Evolutionary conservation across 1,140 invertebrate genomes (phyloP).

Genomic region (Drosophila kanapiae): DNA sequence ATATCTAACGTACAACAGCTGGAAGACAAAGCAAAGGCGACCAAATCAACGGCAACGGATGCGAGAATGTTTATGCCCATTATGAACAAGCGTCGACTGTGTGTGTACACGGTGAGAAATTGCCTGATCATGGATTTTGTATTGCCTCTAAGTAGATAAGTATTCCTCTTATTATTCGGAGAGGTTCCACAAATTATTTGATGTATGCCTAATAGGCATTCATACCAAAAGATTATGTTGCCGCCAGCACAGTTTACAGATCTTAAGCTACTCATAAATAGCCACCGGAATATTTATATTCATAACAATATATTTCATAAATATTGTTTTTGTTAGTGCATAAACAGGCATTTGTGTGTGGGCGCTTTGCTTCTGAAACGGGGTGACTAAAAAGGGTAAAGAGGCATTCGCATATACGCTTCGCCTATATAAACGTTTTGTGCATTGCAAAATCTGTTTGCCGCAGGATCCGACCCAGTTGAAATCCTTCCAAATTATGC

Average conservation of each 20-base stretch:
- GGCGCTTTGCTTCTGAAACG: neutral
- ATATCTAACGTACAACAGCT: conserved; percentile 77
- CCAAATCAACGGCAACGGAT: conserved; percentile 70
- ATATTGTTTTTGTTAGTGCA: neutral
- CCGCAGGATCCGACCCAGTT: conserved; percentile 63
- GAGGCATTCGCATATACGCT: conserved; percentile 21
- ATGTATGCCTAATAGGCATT: no score
- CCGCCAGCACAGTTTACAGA: no score
- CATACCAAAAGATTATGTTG: no score
- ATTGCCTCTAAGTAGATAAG: no score
- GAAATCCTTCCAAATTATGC: conserved; percentile 66
- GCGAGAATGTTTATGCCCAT: conserved; percentile 81
- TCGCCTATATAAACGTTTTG: conserved; percentile 61
- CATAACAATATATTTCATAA: no score
- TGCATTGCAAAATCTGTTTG: conserved; percentile 71
- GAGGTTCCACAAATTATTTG: no score
- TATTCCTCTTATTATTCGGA: no score
- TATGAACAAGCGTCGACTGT: conserved; percentile 74
- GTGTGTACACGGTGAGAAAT: conserved; percentile 21
- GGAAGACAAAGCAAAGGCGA: conserved; percentile 77
- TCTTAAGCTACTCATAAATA: no score
- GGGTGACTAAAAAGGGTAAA: conserved; percentile 5
- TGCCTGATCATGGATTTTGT: no score
- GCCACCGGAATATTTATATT: no score
- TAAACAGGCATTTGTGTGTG: neutral